A percentile compares a stretch with the other conserved stretches of the same genome.
These are phyloP conservation scores for Hippoglossus stenolepis DNA, from an alignment of 2,113 vertebrate species.

Conservation along the genomic window DNA sequence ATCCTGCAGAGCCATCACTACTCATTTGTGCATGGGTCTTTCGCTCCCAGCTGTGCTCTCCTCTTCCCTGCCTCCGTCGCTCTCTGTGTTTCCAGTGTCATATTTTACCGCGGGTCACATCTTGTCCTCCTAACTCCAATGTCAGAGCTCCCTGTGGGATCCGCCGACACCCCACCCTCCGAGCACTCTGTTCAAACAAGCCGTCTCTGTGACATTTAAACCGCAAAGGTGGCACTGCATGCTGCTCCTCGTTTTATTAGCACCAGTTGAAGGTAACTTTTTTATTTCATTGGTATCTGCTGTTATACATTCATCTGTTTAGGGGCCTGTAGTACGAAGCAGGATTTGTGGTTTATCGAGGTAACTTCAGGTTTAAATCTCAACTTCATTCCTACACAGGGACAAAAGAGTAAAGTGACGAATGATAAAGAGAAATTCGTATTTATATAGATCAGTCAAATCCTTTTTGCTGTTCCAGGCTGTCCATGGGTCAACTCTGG, in stretches of 20 bases:
- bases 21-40: conserved; percentile 59
- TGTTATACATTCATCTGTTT: conserved; percentile 1
- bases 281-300: not conserved
- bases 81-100: conserved; percentile 65
- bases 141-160: conserved; percentile 53
- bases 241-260: conserved; percentile 12
- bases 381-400: too few species aligned
- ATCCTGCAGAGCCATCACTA: conserved; percentile 67
- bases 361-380: too few species aligned
- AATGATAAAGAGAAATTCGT: too few species aligned
- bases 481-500: too few species aligned
- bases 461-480: too few species aligned
- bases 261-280: conserved; percentile 20
- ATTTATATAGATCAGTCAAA: too few species aligned
- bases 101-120: conserved; percentile 66
- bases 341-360: too few species aligned
- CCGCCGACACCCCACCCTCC: conserved; percentile 17
- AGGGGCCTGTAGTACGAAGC: not conserved
- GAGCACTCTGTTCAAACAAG: conserved; percentile 29
- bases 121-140: conserved; percentile 62
- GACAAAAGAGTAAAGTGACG: too few species aligned
- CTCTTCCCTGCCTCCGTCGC: conserved; percentile 38
- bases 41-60: conserved; percentile 62
- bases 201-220: conserved; percentile 39
- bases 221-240: conserved; percentile 8